Conservation (phyloP, 1,140 invertebrate genomes). For the Elymnias hypermnestra region DNA sequence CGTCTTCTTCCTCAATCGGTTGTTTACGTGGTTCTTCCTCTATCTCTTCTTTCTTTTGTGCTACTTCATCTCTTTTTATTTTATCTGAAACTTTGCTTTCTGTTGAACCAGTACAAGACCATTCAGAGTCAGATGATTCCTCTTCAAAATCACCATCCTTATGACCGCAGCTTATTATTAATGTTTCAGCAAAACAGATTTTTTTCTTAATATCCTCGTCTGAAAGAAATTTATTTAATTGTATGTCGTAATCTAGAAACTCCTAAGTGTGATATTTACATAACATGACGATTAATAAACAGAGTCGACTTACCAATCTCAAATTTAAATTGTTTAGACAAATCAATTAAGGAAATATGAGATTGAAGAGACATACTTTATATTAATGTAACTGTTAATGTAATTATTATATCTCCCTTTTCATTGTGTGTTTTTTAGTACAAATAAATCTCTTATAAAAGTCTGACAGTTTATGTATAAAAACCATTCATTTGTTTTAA, state of each 20-base stretch:
- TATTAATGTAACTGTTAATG: too few species aligned
- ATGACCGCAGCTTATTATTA: conserved; percentile 65
- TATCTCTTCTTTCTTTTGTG: conserved; percentile 22
- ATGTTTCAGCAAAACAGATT: conserved; percentile 64
- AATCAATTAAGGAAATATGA: conserved; percentile 52
- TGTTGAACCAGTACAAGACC: conserved; percentile 39
- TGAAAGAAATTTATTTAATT: conserved; percentile 28
- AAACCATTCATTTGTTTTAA: too few species aligned
- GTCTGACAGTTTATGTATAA: too few species aligned
- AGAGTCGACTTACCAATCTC: conserved; percentile 51
- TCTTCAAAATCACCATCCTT: conserved; percentile 38
- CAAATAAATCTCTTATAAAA: too few species aligned
- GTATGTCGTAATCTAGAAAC: too few species aligned
- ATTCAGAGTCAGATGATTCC: conserved; percentile 44
- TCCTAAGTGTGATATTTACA: too few species aligned
- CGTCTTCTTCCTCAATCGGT: conserved; percentile 35
- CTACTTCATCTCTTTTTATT: conserved; percentile 23
- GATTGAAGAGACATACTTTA: conserved; percentile 20
- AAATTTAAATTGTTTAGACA: conserved; percentile 57
- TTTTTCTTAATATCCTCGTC: conserved; percentile 52
- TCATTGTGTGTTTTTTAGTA: too few species aligned
- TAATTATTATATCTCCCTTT: too few species aligned
- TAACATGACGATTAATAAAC: too few species aligned
- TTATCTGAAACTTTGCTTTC: conserved; percentile 27
- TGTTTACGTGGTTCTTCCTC: conserved; percentile 19